Conservation (phyloP, 2,113 vertebrate genomes). For the Halichoeres trimaculatus region DNA sequence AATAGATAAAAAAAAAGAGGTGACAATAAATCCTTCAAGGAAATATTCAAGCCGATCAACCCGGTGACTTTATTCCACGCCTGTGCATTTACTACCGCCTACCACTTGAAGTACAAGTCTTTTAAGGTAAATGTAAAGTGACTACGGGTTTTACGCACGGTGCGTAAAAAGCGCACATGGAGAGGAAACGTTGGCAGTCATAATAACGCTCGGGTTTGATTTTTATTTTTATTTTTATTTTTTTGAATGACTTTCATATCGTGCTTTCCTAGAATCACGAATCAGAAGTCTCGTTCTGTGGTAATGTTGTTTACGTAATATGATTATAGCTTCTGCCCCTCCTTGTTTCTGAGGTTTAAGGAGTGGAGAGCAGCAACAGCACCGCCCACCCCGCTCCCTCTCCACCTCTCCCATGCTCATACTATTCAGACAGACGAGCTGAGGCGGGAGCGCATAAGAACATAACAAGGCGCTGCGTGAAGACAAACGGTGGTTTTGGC, state of each 20-base stretch:
- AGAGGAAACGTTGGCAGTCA: too few relatives aligned
- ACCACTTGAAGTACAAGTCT: too few relatives aligned
- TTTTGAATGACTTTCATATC: neutral
- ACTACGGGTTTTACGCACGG: too few relatives aligned
- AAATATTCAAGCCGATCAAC: too few relatives aligned
- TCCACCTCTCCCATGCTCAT: conserved; percentile 25
- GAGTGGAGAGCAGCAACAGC: neutral
- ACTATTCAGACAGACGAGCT: conserved; percentile 43
- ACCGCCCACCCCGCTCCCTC: conserved; percentile 51
- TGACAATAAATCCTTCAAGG: too few relatives aligned
- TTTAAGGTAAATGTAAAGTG: too few relatives aligned
- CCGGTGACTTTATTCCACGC: too few relatives aligned
- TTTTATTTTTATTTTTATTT: too few relatives aligned
- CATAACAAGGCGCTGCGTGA: conserved; percentile 10
- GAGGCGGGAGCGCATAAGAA: conserved; percentile 24
- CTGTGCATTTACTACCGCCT: too few relatives aligned
- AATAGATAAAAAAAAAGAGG: too few relatives aligned
- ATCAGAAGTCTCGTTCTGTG: neutral
- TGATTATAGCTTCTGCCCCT: conserved; percentile 33
- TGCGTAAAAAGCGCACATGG: neutral
- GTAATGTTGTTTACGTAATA: conserved; percentile 42
- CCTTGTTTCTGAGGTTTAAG: conserved; percentile 50
- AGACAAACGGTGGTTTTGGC: conserved; percentile 20
- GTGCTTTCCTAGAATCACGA: neutral
- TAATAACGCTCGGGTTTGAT: too few relatives aligned